These are phyloP conservation scores for Torymus aiolomorphi DNA, from an alignment of 2,888 invertebrate genomes.

Conservation along the genomic window DNA sequence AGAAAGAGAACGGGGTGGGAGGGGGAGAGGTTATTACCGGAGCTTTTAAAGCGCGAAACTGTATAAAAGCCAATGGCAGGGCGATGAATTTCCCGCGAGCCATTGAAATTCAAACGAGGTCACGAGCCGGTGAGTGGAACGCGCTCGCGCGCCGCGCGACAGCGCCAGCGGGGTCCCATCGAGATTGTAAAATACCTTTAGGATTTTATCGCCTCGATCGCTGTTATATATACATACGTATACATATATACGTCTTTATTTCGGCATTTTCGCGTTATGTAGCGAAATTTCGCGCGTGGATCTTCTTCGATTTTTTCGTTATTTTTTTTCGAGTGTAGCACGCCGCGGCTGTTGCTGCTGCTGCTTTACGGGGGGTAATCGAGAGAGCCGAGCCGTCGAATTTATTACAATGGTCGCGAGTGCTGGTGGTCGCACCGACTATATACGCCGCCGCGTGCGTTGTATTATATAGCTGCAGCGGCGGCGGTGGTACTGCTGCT, in stretches of 20 bases:
- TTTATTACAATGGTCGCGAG: slow-evolving; percentile 55
- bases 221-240: background rate
- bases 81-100: slow-evolving; percentile 52
- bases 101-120: slow-evolving; percentile 57
- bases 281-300: background rate
- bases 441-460: background rate
- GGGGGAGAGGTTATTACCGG: slow-evolving; percentile 36
- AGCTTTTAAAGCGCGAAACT: slow-evolving; percentile 49
- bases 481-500: too few relatives aligned
- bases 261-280: slow-evolving; percentile 22
- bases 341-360: slow-evolving; percentile 18
- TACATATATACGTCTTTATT: slow-evolving; percentile 21
- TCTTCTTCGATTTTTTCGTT: background rate
- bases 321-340: background rate
- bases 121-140: slow-evolving; percentile 4
- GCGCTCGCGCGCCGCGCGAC: background rate
- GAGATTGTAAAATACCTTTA: slow-evolving; percentile 53
- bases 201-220: slow-evolving; percentile 47
- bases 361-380: slow-evolving; percentile 55
- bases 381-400: slow-evolving; percentile 46
- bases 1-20: too few relatives aligned
- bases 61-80: slow-evolving; percentile 46
- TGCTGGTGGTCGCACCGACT: slow-evolving; percentile 3
- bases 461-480: too few relatives aligned
- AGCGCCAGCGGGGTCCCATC: background rate